Conservation (phyloP, 2,888 invertebrate species). For the Drosophila longiperda region DNA sequence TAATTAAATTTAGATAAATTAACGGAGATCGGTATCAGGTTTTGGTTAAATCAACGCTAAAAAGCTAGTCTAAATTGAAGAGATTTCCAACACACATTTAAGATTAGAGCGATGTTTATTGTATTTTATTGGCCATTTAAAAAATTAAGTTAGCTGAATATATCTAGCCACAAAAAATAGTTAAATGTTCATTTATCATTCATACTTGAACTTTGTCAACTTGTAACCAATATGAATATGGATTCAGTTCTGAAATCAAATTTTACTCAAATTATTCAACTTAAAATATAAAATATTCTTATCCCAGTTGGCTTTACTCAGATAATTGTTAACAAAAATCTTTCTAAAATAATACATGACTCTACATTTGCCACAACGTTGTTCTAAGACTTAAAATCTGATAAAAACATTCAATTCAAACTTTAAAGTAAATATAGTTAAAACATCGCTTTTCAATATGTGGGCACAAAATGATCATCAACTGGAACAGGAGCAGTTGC, state of each 20-base stretch:
- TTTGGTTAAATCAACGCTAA: background rate
- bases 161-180: background rate
- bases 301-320: conserved; percentile 16
- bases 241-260: background rate
- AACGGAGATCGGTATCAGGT: background rate
- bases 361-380: conserved; percentile 24
- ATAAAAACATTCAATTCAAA: background rate
- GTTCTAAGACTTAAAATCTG: conserved; percentile 1
- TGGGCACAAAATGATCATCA: conserved; percentile 6
- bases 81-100: background rate
- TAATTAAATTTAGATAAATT: background rate
- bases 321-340: background rate
- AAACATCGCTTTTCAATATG: conserved; percentile 4
- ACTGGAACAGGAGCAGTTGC: conserved; percentile 6
- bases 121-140: background rate
- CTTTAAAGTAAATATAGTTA: background rate
- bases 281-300: background rate
- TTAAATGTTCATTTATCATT: background rate
- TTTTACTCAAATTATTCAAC: background rate
- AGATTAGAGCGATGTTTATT: background rate
- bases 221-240: background rate
- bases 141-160: background rate
- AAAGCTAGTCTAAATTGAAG: background rate
- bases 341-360: conserved; percentile 14
- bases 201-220: background rate